phyloP scores from a whole-genome alignment of 2,113 vertebrate species.

The Origma solitaria region DNA sequence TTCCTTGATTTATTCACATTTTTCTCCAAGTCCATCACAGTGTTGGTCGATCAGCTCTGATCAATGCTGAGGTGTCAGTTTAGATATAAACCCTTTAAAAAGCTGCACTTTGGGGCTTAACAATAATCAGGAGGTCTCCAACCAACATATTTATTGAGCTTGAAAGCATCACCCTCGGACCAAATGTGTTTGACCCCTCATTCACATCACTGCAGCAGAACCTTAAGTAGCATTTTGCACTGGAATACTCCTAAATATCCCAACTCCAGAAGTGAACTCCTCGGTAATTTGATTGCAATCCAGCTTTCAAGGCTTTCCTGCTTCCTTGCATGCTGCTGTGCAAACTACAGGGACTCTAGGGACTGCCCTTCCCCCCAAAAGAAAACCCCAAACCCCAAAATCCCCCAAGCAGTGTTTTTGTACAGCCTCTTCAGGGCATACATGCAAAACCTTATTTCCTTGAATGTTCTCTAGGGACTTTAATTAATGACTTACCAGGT shows the following conservation, averaged over 20 bases:
- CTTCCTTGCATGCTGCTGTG: not conserved
- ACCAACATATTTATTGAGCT: not conserved
- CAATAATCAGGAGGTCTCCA: not conserved
- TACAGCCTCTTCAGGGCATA: not conserved
- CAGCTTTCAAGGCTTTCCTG: not conserved
- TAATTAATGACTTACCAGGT: slow-evolving; percentile 9
- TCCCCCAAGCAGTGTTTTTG: not conserved
- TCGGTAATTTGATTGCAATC: not conserved
- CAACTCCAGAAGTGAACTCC: not conserved
- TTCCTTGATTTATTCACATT: not conserved
- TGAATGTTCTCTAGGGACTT: not conserved
- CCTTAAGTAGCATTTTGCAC: not conserved
- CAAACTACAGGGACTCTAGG: not conserved
- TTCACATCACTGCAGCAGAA: not conserved
- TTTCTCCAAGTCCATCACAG: not conserved
- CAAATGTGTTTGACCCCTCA: not conserved
- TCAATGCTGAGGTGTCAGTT: slow-evolving; percentile 3
- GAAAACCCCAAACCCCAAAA: not conserved
- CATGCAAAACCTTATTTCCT: not conserved
- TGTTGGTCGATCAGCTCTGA: not conserved
- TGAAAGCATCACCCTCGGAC: not conserved
- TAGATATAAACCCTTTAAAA: not conserved
- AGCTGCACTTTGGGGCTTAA: not conserved
- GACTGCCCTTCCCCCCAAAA: not conserved
- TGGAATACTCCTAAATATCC: not conserved